phyloP scores from a whole-genome alignment of 35 echinoderm and acorn worm species.

The Amphiura filiformis region DNA sequence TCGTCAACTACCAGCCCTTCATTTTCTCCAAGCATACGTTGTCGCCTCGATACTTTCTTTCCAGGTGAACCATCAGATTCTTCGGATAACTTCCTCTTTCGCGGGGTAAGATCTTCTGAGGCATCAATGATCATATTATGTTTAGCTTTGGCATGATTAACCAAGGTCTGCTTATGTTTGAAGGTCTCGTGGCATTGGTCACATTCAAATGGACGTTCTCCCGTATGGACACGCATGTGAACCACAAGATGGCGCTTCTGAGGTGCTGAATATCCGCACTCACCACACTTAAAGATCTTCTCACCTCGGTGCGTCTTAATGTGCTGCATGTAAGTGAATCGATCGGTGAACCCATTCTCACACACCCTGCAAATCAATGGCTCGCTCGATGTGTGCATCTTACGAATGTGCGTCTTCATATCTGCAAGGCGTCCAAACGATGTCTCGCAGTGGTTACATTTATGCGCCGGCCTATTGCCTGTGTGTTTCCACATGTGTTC shows the following conservation, averaged over 20 bases:
- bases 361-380: slow-evolving; percentile 92
- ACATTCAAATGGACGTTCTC: slow-evolving; percentile 73
- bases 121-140: slow-evolving; percentile 64
- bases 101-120: slow-evolving; percentile 41
- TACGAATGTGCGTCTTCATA: slow-evolving; percentile 96
- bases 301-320: slow-evolving; percentile 62
- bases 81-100: background rate
- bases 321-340: slow-evolving; percentile 78
- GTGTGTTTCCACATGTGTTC: slow-evolving; percentile 96
- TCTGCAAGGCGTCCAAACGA: slow-evolving; percentile 88
- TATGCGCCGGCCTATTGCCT: slow-evolving; percentile 82
- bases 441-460: slow-evolving; percentile 87
- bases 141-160: slow-evolving; percentile 68
- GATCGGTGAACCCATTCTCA: slow-evolving; percentile 80
- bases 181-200: slow-evolving; percentile 87
- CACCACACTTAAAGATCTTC: slow-evolving; percentile 69
- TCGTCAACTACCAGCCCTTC: slow-evolving; percentile 12
- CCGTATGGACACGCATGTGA: slow-evolving; percentile 84
- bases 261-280: slow-evolving; percentile 65
- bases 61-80: slow-evolving; percentile 53
- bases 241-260: slow-evolving; percentile 75
- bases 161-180: slow-evolving; percentile 79
- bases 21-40: slow-evolving; percentile 69
- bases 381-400: slow-evolving; percentile 84
- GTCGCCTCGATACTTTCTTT: slow-evolving; percentile 56